A percentile compares a stretch with the other conserved stretches of the same genome.
phyloP scores from a whole-genome alignment of 2,113 vertebrate genomes.

The Prinia subflava region DNA sequence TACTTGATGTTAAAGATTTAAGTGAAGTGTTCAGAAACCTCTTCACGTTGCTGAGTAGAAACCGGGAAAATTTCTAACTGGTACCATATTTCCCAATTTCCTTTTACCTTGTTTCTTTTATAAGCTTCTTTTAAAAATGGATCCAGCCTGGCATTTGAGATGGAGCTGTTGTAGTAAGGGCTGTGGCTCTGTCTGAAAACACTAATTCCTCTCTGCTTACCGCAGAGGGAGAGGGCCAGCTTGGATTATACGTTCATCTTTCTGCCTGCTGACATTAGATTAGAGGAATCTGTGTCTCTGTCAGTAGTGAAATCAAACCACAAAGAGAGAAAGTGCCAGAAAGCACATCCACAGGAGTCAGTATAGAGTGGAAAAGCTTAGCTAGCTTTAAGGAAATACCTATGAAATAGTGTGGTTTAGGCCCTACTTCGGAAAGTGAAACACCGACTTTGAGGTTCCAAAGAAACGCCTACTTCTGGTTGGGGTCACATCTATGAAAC shows the following conservation, averaged over 20 bases:
- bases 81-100: background rate
- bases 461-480: background rate
- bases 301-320: slow-evolving; percentile 7
- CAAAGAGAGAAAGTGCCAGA: background rate
- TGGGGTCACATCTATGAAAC: background rate
- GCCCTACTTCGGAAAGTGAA: background rate
- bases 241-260: background rate
- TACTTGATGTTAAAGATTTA: background rate
- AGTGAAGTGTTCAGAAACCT: background rate
- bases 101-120: background rate
- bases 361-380: background rate
- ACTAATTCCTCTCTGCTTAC: background rate
- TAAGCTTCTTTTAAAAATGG: background rate
- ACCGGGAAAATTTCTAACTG: background rate
- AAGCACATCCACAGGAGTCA: background rate
- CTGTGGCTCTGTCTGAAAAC: background rate
- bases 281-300: background rate
- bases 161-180: background rate
- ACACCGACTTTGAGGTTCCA: background rate
- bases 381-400: background rate
- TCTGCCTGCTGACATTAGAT: background rate
- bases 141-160: background rate
- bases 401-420: background rate
- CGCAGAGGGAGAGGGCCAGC: background rate
- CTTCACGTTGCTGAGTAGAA: background rate